Evolutionary conservation across 35 echinoderm and acorn worm genomes (phyloP), one percentile per base, ranked within the genome.

Genomic region (Stichopus chloronotus): DNA sequence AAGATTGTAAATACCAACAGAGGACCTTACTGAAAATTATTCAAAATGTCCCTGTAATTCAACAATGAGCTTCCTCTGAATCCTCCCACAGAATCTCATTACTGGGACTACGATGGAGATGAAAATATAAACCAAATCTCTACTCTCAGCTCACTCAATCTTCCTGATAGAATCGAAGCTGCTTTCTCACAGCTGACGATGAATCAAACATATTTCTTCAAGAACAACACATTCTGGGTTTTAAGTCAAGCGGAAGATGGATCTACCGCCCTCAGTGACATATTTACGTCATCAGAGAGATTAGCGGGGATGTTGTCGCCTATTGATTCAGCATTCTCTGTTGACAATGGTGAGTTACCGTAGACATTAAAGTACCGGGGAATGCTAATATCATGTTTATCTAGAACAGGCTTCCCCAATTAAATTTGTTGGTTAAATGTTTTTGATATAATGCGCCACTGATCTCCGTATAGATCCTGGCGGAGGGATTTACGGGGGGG

Each of bases 131-230:
- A 57, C 52, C 10, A 22, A 5, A 16, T 58, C 57, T 16, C 58
- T 6, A 17, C 82, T 16, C 55, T 85, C 17, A 56, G 56, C 9
- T 57, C 82, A 20, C n/a, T 85, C 21, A 85, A 85, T 8, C 55
- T 85, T 58, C 82, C 82, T 85, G 82, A 85, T 20, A 4, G 58
- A 21, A 85, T 85, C 30, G 82, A 85, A n/a, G 82, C 82, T 22
- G 8, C 82, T 16, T 85, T 85, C n/a, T 85, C 22, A 58, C 19
- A 22, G 9, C 17, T 58, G 25, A 20, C 55, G n/a, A 85, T 56
- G 16, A 85, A 85, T n/a, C 25, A 85, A 85, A 85, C 82, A 0
- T 58, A 58, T 58, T 85, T 85, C 82, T 85, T 85, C 57, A 56
- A 59, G 21, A 56, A 58, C 8, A 58, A 85, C 58, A 85, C 55